phyloP scores from a whole-genome alignment of 2,797 vertebrate species.

The Rhinophrynus dorsalis region DNA sequence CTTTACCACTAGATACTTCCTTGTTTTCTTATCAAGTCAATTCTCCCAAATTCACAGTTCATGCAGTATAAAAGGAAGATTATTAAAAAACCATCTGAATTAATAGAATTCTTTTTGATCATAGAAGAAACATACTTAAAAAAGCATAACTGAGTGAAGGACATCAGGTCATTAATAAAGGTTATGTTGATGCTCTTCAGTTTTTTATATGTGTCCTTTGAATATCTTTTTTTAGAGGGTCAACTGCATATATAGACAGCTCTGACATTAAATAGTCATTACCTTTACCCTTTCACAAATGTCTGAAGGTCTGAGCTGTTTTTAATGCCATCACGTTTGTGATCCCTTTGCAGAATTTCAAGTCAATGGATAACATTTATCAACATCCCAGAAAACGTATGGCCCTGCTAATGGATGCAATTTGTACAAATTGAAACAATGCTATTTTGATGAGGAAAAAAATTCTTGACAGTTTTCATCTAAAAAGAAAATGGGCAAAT shows the following conservation, averaged over 20 bases:
- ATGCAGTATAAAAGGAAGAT: neutral
- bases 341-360: slow-evolving; percentile 29
- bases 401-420: slow-evolving; percentile 5
- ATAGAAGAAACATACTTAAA: slow-evolving; percentile 22
- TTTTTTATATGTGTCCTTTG: slow-evolving; percentile 40
- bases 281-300: slow-evolving; percentile 39
- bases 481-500: too few relatives aligned
- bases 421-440: slow-evolving; percentile 6
- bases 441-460: too few relatives aligned
- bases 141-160: slow-evolving; percentile 26
- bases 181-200: slow-evolving; percentile 33
- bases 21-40: neutral
- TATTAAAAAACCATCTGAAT: slow-evolving; percentile 27
- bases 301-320: slow-evolving; percentile 37
- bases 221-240: slow-evolving; percentile 21
- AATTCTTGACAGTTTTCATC: too few relatives aligned
- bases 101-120: slow-evolving; percentile 35
- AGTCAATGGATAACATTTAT: slow-evolving; percentile 29
- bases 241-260: slow-evolving; percentile 17
- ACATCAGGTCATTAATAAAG: slow-evolving; percentile 13
- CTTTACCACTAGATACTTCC: neutral
- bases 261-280: slow-evolving; percentile 35
- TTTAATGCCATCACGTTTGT: slow-evolving; percentile 48
- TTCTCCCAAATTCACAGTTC: neutral
- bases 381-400: slow-evolving; percentile 2